These are phyloP conservation scores for Branchipolynoe longqiensis DNA, from an alignment of 2,888 invertebrate genomes.

Conservation along the genomic window DNA sequence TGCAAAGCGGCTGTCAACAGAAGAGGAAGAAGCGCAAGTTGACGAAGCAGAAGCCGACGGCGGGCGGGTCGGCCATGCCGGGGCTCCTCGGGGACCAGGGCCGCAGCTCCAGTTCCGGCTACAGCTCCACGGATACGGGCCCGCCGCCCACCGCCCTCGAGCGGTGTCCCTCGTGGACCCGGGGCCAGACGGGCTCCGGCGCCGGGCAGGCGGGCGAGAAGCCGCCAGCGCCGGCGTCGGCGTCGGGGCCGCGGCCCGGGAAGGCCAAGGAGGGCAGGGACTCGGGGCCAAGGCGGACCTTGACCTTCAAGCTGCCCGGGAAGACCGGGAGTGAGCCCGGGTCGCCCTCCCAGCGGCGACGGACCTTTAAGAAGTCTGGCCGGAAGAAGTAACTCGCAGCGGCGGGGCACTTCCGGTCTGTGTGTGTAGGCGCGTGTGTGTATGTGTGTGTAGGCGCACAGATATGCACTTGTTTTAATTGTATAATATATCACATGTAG, in stretches of 20 bases:
- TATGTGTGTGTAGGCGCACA: too few species aligned
- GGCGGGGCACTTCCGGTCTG: too few species aligned
- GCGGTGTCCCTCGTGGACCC: constrained; percentile 23
- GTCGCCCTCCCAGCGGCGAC: constrained; percentile 16
- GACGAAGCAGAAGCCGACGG: constrained; percentile 42
- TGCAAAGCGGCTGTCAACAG: neutral
- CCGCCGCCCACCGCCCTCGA: constrained; percentile 41
- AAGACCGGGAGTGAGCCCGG: neutral
- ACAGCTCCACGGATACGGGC: constrained; percentile 47
- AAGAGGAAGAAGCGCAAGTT: constrained; percentile 45
- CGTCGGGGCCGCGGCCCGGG: neutral
- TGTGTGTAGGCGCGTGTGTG: too few species aligned
- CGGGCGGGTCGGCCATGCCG: neutral
- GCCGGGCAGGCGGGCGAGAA: neutral
- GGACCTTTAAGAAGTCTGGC: constrained; percentile 17
- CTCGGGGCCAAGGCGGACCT: neutral
- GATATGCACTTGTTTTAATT: too few species aligned
- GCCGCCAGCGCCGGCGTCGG: neutral
- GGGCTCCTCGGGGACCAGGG: constrained; percentile 11
- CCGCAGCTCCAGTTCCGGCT: constrained; percentile 26
- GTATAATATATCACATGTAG: too few species aligned
- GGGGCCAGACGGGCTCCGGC: neutral
- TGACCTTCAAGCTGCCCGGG: constrained; percentile 42
- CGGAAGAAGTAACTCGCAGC: neutral
- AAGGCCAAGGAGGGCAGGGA: neutral